Evolutionary conservation across 2,888 invertebrate genomes (phyloP).

Genomic region (Epiperipatus broadwayi): DNA sequence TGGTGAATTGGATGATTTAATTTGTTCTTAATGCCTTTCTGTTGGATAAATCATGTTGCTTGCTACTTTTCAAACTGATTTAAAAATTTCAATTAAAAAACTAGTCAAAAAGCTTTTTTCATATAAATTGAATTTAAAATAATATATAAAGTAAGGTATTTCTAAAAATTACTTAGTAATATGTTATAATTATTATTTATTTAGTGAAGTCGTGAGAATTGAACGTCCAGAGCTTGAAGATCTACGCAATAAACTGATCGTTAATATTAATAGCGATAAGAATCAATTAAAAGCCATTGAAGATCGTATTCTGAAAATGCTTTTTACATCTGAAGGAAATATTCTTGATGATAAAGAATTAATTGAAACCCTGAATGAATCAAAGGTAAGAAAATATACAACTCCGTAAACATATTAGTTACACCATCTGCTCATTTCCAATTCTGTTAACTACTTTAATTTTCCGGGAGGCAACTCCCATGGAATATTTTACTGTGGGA

Average conservation of each 20-base stretch:
- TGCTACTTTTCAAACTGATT: no score
- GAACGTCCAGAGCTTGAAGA: slow-evolving; percentile 31
- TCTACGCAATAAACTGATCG: slow-evolving; percentile 29
- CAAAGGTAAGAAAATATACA: slow-evolving; percentile 28
- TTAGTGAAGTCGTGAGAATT: slow-evolving; percentile 27
- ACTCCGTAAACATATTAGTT: no score
- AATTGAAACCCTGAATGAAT: slow-evolving; percentile 30
- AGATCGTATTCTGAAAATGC: slow-evolving; percentile 29
- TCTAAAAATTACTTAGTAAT: neutral
- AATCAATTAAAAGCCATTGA: slow-evolving; percentile 30
- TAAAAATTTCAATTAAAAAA: no score
- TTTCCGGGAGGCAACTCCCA: no score
- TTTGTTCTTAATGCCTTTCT: no score
- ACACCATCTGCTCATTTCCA: neutral
- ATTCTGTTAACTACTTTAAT: no score
- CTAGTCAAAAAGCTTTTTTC: no score
- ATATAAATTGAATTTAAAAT: no score
- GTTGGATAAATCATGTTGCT: no score
- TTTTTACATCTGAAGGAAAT: slow-evolving; percentile 32
- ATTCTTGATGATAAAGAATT: slow-evolving; percentile 31
- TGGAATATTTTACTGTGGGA: no score
- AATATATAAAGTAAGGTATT: neutral
- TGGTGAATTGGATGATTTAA: no score
- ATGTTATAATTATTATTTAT: slow-evolving; percentile 20
- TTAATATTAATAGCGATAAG: slow-evolving; percentile 29